phyloP scores from a whole-genome alignment of 2,113 vertebrate species.

The Micronycteris hirsuta region DNA sequence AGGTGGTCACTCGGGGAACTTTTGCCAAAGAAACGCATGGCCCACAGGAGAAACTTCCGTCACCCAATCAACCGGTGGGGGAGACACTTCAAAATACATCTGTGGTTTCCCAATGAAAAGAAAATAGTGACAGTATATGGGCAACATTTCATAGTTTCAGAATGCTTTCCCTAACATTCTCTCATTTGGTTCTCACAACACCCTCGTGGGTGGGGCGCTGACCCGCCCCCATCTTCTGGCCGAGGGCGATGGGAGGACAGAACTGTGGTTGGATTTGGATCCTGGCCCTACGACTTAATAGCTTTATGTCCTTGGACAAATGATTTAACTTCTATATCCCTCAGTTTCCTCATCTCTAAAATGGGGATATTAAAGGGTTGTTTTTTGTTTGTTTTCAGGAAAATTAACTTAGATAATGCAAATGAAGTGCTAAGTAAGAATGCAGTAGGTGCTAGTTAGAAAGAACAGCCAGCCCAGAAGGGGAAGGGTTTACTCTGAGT shows the following conservation, averaged over 20 bases:
- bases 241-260: background rate
- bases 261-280: background rate
- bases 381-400: no score
- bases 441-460: background rate
- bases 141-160: background rate
- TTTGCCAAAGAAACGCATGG: background rate
- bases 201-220: background rate
- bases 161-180: background rate
- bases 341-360: constrained; percentile 1
- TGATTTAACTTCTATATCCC: background rate
- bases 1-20: background rate
- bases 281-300: background rate
- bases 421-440: background rate
- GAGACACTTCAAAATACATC: background rate
- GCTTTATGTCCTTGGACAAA: background rate
- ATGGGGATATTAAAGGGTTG: background rate
- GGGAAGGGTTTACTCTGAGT: background rate
- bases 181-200: background rate
- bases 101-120: background rate
- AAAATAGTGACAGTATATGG: background rate
- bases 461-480: background rate
- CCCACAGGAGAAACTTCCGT: background rate
- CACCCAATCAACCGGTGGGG: background rate
- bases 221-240: background rate
- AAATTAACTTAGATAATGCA: background rate